These are phyloP conservation scores for Bellardia bayeri DNA, from an alignment of 2,888 invertebrate species.

Conservation along the genomic window DNA sequence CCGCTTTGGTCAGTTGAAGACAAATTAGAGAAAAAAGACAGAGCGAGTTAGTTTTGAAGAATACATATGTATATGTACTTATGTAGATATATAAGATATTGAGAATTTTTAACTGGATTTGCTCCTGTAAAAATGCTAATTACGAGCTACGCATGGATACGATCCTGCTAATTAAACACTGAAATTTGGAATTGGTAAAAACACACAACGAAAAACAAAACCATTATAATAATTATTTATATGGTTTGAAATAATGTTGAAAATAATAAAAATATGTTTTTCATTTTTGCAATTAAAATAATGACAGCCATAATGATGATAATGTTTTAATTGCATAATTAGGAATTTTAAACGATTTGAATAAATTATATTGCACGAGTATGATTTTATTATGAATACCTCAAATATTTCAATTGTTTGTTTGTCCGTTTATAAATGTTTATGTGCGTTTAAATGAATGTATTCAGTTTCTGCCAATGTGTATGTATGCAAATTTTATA, in stretches of 20 bases:
- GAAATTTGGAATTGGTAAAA: too few relatives aligned
- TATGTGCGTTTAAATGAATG: not conserved
- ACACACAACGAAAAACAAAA: too few relatives aligned
- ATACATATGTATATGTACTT: too few relatives aligned
- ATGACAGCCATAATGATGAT: not conserved
- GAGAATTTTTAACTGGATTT: too few relatives aligned
- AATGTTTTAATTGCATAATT: not conserved
- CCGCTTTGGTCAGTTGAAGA: too few relatives aligned
- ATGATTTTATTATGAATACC: conserved; percentile 1
- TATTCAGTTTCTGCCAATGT: too few relatives aligned
- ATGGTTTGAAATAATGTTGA: not conserved
- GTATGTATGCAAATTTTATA: not conserved
- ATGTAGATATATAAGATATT: too few relatives aligned
- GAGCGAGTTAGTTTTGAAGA: too few relatives aligned
- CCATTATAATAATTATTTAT: not conserved
- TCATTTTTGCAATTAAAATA: not conserved
- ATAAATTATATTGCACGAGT: not conserved
- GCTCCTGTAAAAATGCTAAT: too few relatives aligned
- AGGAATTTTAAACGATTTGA: conserved; percentile 1
- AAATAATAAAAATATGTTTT: not conserved
- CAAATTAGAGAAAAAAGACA: too few relatives aligned
- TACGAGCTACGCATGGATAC: too few relatives aligned
- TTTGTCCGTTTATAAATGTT: not conserved
- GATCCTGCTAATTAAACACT: too few relatives aligned
- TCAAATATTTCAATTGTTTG: not conserved